Evolutionary conservation across 2,888 invertebrate genomes (phyloP).

Genomic region (Lasioglossum zephyrum): DNA sequence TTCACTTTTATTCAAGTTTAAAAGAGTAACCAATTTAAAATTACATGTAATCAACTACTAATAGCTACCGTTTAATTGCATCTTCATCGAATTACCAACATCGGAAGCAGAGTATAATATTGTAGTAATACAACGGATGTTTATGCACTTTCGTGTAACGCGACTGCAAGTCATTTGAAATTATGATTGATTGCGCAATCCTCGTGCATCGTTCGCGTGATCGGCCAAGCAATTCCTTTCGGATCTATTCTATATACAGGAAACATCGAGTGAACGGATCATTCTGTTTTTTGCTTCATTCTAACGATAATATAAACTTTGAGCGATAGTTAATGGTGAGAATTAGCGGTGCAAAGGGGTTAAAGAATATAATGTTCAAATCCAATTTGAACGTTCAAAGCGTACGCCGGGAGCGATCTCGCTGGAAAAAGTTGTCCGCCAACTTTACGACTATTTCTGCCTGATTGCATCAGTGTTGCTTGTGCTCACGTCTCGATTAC

Average conservation of each 20-base stretch:
- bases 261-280: neutral
- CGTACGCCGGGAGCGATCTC: neutral
- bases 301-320: neutral
- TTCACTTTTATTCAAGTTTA: too few species aligned
- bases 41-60: neutral
- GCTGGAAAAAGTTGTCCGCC: slow-evolving; percentile 51
- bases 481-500: slow-evolving; percentile 47
- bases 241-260: neutral
- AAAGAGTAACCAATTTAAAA: neutral
- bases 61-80: neutral
- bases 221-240: neutral
- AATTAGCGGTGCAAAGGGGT: neutral
- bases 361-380: neutral
- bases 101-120: neutral
- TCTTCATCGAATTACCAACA: neutral
- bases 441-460: slow-evolving; percentile 46
- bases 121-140: neutral
- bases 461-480: slow-evolving; percentile 35
- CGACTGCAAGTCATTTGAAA: neutral
- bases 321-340: neutral
- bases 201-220: neutral
- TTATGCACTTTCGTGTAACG: neutral
- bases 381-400: neutral
- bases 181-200: neutral
- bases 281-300: neutral